Base-by-base conservation (phyloP, 2,888 invertebrate genomes). In the Lasioglossum villosulum region DNA sequence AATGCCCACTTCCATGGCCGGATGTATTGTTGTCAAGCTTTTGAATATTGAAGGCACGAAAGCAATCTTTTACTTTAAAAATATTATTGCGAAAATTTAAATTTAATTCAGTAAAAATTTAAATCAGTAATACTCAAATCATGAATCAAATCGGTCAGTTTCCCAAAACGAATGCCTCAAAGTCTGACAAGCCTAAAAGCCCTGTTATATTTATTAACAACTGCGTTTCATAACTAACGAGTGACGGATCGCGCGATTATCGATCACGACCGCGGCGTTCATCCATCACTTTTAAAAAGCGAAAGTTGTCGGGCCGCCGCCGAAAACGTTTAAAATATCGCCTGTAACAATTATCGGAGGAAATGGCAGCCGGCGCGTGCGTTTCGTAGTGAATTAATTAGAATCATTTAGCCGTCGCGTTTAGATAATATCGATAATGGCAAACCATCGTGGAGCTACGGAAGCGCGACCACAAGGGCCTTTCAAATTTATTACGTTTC, bases 341-440 rank as follows among this genome's bases (percentile, higher is more conserved):
- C 1, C 37, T 5, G 68, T 23, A 23, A 19, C 59, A 63, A 72
- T 84, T 63, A 68, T 16, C 80, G 71, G 74, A 70, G 68, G 79
- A 86, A 48, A 77, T 39, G 52, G 34, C 48, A 30, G 37, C 48
- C 73, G 45, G 76, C 75, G 52, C 45, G 56, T 56, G 45, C 74
- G 72, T 82, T 75, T 72, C 84, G 71, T 78, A 45, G 80, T 76
- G 78, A 87, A 88, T 88, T 87, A 84, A 89, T 89, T 87, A 87
- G 74, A 87, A 87, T 89, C 78, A 82, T 89, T 88, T 84, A 78
- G 42, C 78, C 72, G 75, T 42, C 63, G 34, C 70, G 80, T 77
- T 63, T 75, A 80, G 77, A 74, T 77, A 86, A 86, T 86, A 82
- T 89, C 82, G 89, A 89, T 89, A 89, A 89, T 87, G 90, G 87